A percentile compares a stretch with the other conserved stretches of the same genome.
phyloP scores from a whole-genome alignment of 92 coral and sea anemone genomes.

The Paragorgia papillata region DNA sequence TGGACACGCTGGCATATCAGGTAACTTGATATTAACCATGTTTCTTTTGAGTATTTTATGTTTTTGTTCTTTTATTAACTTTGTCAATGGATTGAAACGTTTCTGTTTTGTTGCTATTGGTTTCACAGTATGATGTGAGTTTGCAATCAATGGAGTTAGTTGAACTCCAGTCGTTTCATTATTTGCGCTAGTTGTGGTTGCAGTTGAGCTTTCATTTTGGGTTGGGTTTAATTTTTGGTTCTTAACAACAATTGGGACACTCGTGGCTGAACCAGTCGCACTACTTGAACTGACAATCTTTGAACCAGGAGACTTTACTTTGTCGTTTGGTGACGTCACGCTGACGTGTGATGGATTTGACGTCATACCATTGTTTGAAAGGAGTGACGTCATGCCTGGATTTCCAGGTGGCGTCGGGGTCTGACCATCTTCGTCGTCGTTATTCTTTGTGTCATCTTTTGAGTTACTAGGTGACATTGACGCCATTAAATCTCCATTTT shows the following conservation, averaged over 20 bases:
- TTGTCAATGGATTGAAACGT: background rate
- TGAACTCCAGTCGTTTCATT: background rate
- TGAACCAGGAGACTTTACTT: background rate
- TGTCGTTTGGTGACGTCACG: background rate
- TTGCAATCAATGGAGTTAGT: slow-evolving; percentile 18
- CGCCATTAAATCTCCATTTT: slow-evolving; percentile 12
- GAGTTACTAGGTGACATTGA: slow-evolving; percentile 1
- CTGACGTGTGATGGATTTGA: background rate
- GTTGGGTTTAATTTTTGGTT: background rate
- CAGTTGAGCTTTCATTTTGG: background rate
- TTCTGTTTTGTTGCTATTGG: background rate
- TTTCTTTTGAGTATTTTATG: background rate
- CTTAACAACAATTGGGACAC: background rate
- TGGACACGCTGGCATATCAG: slow-evolving; percentile 34
- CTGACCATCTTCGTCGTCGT: background rate
- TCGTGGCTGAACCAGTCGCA: background rate
- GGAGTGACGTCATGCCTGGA: background rate
- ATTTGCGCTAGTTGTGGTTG: background rate
- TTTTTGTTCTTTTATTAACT: background rate
- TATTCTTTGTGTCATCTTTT: background rate
- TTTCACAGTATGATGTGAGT: background rate
- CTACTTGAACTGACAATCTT: background rate
- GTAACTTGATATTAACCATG: slow-evolving; percentile 17
- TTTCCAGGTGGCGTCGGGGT: slow-evolving; percentile 10
- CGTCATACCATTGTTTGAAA: background rate